A percentile compares a stretch with the other conserved stretches of the same genome.
phyloP scores from a whole-genome alignment of 2,113 vertebrate genomes.

The Pimephales promelas region DNA sequence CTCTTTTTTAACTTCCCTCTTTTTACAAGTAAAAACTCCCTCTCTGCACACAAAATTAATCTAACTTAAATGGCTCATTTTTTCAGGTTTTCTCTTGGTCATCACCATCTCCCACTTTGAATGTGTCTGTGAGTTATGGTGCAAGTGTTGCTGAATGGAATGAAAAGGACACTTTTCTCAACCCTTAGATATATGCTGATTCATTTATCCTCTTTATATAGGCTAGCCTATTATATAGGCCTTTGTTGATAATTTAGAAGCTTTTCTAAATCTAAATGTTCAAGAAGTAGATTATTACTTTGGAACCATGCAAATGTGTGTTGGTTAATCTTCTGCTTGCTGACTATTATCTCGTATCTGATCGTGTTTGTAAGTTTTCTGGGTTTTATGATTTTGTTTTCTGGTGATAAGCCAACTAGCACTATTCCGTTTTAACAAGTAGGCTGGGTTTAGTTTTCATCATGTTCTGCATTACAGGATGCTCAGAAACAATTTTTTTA shows the following conservation, averaged over 20 bases:
- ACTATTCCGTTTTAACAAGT: conserved; percentile 31
- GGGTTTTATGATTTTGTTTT: neutral
- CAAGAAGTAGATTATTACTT: neutral
- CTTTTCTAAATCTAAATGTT: neutral
- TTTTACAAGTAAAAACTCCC: conserved; percentile 41
- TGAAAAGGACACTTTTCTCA: conserved; percentile 10
- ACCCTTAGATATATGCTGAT: neutral
- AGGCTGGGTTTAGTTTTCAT: neutral
- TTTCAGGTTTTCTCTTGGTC: neutral
- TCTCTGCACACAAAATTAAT: conserved; percentile 22
- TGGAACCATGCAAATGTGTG: neutral
- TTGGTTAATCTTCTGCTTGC: neutral
- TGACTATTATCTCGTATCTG: neutral
- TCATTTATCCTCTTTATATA: conserved; percentile 9
- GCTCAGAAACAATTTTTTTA: neutral
- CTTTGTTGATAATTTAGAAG: neutral
- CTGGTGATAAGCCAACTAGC: neutral
- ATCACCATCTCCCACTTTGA: neutral
- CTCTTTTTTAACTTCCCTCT: conserved; percentile 50
- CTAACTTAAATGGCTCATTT: conserved; percentile 10
- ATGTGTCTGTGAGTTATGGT: neutral
- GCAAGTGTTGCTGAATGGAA: conserved; percentile 3
- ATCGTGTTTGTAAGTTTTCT: neutral
- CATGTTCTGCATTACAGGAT: neutral
- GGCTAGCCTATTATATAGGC: too few relatives aligned